Evolutionary conservation across 2,113 vertebrate species (phyloP).

Genomic region (Brienomyrus brachyistius): DNA sequence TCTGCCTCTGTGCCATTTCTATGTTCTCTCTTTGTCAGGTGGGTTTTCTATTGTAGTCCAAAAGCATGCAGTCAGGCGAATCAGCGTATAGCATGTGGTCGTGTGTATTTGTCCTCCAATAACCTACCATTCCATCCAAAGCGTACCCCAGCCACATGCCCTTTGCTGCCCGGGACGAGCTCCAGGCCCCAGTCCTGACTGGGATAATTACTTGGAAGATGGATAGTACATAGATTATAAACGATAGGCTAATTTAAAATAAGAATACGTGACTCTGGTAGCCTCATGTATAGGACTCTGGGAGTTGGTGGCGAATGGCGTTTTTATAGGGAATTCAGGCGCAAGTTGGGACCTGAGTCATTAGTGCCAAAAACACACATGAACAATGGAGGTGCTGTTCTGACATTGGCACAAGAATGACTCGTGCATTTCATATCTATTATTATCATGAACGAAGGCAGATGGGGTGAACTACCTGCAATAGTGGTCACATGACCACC

Average conservation of each 20-base stretch:
- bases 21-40: not conserved
- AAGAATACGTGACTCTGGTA: not conserved
- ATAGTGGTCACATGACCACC: not conserved
- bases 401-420: not conserved
- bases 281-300: not conserved
- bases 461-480: not conserved
- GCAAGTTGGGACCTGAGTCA: not conserved
- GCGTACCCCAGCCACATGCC: not conserved
- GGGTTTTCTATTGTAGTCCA: not conserved
- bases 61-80: not conserved
- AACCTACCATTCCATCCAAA: not conserved
- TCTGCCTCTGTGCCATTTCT: not conserved
- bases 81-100: not conserved
- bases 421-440: not conserved
- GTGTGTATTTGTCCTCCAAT: not conserved
- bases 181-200: not conserved
- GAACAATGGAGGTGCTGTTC: not conserved
- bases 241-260: not conserved
- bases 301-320: not conserved
- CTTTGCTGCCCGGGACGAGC: not conserved
- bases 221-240: not conserved
- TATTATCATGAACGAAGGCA: not conserved
- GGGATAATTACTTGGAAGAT: not conserved
- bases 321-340: not conserved
- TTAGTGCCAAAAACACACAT: not conserved